phyloP scores from a whole-genome alignment of 2,113 vertebrate species.

The Thymallus thymallus region DNA sequence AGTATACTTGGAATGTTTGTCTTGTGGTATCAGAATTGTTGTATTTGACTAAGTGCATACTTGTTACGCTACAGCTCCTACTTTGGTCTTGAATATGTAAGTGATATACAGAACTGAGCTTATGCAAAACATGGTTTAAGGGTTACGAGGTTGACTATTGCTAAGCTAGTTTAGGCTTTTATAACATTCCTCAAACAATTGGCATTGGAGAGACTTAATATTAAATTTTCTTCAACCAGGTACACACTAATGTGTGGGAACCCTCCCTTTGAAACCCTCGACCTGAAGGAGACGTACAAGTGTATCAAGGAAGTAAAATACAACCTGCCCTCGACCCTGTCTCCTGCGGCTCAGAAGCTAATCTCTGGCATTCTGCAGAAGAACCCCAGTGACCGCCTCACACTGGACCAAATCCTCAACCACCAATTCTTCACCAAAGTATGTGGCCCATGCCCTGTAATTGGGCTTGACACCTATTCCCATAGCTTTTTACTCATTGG shows the following conservation, averaged over 20 bases:
- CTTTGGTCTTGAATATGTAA: no score
- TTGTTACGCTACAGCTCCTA: no score
- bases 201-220: neutral
- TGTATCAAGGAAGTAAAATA: constrained; percentile 96
- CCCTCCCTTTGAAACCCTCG: constrained; percentile 94
- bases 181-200: no score
- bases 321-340: constrained; percentile 83
- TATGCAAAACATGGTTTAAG: no score
- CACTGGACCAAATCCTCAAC: constrained; percentile 90
- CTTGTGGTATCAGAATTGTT: neutral
- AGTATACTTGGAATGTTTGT: constrained; percentile 60
- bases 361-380: constrained; percentile 85
- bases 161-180: no score
- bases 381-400: constrained; percentile 85
- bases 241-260: constrained; percentile 94
- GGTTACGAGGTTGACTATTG: no score
- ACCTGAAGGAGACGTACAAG: constrained; percentile 96
- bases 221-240: constrained; percentile 65
- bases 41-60: no score
- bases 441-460: neutral
- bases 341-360: constrained; percentile 85
- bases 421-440: constrained; percentile 97
- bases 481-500: neutral
- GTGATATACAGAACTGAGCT: no score
- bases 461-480: neutral